phyloP scores from a whole-genome alignment of 2,888 invertebrate genomes.

The Tetanocera ferruginea region DNA sequence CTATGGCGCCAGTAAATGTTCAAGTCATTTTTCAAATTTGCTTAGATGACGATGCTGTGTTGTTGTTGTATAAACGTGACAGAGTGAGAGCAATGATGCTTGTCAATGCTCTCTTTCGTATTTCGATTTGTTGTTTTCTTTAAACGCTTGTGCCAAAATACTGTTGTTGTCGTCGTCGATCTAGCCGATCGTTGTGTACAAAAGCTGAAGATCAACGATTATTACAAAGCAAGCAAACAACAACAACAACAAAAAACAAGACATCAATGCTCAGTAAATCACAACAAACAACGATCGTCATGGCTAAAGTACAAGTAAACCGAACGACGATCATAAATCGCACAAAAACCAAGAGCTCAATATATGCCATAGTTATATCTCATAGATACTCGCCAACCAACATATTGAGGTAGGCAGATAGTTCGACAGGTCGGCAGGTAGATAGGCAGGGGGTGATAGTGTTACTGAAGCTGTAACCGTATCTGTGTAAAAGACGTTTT shows the following conservation, averaged over 20 bases:
- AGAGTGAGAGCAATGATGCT: not conserved
- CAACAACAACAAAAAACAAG: conserved; percentile 39
- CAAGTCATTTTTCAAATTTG: conserved; percentile 11
- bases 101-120: not conserved
- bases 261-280: conserved; percentile 49
- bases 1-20: conserved; percentile 56
- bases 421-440: conserved; percentile 12
- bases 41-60: conserved; percentile 3
- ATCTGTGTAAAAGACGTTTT: not conserved
- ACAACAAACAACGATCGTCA: conserved; percentile 6
- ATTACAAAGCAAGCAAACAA: conserved; percentile 30
- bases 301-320: conserved; percentile 24
- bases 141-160: not conserved
- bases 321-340: conserved; percentile 33
- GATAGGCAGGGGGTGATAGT: not conserved
- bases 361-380: not conserved
- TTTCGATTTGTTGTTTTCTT: not conserved
- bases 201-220: conserved; percentile 45
- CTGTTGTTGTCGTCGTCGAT: not conserved
- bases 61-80: not conserved
- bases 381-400: not conserved
- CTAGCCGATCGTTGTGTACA: conserved; percentile 8
- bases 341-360: conserved; percentile 24
- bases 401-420: conserved; percentile 18
- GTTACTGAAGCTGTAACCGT: conserved; percentile 3